phyloP scores from a whole-genome alignment of 2,797 vertebrate species.

The Acanthurus tractus region DNA sequence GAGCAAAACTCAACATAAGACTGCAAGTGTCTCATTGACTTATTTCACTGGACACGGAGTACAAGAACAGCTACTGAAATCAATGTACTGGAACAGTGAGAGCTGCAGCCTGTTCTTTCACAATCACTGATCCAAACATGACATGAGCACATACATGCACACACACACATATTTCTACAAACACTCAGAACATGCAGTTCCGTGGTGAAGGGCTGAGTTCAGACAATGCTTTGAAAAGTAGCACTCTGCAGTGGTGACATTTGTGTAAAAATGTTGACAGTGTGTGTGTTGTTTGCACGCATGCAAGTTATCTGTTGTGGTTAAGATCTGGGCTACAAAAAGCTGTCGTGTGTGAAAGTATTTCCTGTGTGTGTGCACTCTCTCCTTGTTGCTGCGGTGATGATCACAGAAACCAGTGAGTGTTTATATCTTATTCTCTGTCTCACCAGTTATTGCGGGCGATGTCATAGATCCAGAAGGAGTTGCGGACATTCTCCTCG shows the following conservation, averaged over 20 bases:
- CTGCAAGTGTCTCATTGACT: slow-evolving; percentile 35
- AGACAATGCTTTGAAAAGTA: slow-evolving; percentile 13
- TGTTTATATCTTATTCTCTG: background rate
- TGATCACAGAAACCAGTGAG: slow-evolving; percentile 14
- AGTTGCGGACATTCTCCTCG: slow-evolving; percentile 98
- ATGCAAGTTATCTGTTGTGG: slow-evolving; percentile 38
- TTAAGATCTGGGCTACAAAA: slow-evolving; percentile 28
- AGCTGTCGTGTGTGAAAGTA: slow-evolving; percentile 30
- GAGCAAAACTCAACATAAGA: background rate
- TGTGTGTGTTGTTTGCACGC: slow-evolving; percentile 15
- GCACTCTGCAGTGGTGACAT: slow-evolving; percentile 10
- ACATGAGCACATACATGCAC: background rate
- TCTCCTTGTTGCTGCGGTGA: slow-evolving; percentile 6
- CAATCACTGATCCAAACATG: slow-evolving; percentile 28
- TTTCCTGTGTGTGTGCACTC: slow-evolving; percentile 37
- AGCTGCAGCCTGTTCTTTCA: slow-evolving; percentile 55
- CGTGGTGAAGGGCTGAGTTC: slow-evolving; percentile 19
- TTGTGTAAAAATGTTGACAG: background rate
- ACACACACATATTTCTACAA: background rate
- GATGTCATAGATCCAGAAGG: slow-evolving; percentile 99
- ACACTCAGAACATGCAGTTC: slow-evolving; percentile 33
- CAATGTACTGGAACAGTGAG: slow-evolving; percentile 52
- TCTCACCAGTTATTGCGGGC: slow-evolving; percentile 97
- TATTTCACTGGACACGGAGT: slow-evolving; percentile 41
- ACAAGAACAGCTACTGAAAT: slow-evolving; percentile 48